Evolutionary conservation across 2,888 invertebrate genomes (phyloP).

Genomic region (Habrosyne pyritoides): DNA sequence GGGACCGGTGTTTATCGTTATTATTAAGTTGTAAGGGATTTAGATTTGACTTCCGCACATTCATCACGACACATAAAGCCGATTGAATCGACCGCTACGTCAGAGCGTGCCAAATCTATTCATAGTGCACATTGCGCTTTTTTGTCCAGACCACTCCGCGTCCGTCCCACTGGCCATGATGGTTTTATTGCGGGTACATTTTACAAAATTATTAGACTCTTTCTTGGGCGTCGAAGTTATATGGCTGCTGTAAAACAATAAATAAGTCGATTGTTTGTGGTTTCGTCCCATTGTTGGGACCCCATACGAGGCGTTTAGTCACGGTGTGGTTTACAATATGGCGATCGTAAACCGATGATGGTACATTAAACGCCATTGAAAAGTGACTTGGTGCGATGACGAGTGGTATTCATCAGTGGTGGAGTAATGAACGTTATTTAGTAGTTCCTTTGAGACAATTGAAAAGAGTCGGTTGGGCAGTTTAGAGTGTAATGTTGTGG

Average conservation of each 20-base stretch:
- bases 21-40: slow-evolving; percentile 78
- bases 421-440: slow-evolving; percentile 40
- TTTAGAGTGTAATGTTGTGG: slow-evolving; percentile 28
- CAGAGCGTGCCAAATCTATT: slow-evolving; percentile 73
- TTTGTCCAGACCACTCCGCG: slow-evolving; percentile 34
- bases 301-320: slow-evolving; percentile 67
- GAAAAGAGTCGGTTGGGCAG: slow-evolving; percentile 33
- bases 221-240: slow-evolving; percentile 69
- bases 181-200: slow-evolving; percentile 78
- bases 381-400: slow-evolving; percentile 55
- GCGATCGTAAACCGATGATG: slow-evolving; percentile 63
- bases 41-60: slow-evolving; percentile 74
- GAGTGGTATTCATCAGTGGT: slow-evolving; percentile 37
- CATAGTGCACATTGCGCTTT: slow-evolving; percentile 49
- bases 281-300: slow-evolving; percentile 53
- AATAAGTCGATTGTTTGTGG: slow-evolving; percentile 74
- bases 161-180: slow-evolving; percentile 64
- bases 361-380: slow-evolving; percentile 57
- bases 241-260: slow-evolving; percentile 79
- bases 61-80: slow-evolving; percentile 63
- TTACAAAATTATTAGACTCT: slow-evolving; percentile 61
- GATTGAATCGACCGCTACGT: slow-evolving; percentile 39
- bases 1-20: slow-evolving; percentile 73
- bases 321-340: slow-evolving; percentile 46
- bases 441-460: slow-evolving; percentile 56